phyloP scores from a whole-genome alignment of 2,888 invertebrate species.

The Pelosia muscerda region DNA sequence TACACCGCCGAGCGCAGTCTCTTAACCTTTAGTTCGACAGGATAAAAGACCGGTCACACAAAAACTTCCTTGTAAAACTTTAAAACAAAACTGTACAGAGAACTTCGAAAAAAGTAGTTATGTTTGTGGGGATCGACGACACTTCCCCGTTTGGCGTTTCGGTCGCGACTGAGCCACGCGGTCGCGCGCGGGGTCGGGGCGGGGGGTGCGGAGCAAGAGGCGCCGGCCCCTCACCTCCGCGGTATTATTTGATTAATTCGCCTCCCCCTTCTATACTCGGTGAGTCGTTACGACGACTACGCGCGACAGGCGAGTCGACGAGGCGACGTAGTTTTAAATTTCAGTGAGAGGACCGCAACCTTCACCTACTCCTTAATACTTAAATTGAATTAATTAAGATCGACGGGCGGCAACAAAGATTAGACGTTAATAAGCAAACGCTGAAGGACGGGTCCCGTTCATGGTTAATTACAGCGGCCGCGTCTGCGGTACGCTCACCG shows the following conservation, averaged over 20 bases:
- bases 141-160: constrained; percentile 82
- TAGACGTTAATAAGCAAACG: constrained; percentile 83
- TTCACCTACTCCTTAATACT: constrained; percentile 84
- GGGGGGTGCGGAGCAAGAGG: constrained; percentile 56
- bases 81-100: constrained; percentile 81
- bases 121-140: constrained; percentile 76
- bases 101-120: constrained; percentile 86
- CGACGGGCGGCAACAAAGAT: constrained; percentile 78
- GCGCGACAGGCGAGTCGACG: constrained; percentile 52
- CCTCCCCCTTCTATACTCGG: constrained; percentile 86
- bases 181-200: constrained; percentile 69
- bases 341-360: constrained; percentile 82
- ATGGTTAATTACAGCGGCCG: constrained; percentile 75
- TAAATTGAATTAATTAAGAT: constrained; percentile 85
- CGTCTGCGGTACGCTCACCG: constrained; percentile 65
- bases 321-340: constrained; percentile 84
- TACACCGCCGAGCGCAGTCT: constrained; percentile 76
- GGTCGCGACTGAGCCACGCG: constrained; percentile 85
- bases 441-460: constrained; percentile 78
- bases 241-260: constrained; percentile 87
- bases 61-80: constrained; percentile 82
- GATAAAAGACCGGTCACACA: constrained; percentile 77
- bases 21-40: constrained; percentile 72
- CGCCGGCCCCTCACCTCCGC: constrained; percentile 76
- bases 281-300: constrained; percentile 80